Evolutionary conservation across 2,888 invertebrate species (phyloP).

Genomic region (Scaptomyza tumidula): DNA sequence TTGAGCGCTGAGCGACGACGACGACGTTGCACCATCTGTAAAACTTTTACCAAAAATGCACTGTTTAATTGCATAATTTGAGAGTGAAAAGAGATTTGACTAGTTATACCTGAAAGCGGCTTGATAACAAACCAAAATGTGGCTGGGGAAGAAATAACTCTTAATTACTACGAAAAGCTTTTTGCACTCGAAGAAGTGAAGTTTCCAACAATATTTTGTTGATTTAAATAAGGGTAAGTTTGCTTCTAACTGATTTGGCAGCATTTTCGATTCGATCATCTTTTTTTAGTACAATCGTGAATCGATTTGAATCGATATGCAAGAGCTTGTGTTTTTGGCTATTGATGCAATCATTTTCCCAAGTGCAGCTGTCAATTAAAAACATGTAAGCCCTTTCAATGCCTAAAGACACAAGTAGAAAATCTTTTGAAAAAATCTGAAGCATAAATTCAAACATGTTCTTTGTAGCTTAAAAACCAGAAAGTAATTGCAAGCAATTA

Average conservation of each 20-base stretch:
- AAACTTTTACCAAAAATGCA: conserved; percentile 67
- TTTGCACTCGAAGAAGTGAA: not conserved
- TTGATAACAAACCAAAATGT: conserved; percentile 18
- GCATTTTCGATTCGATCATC: too few relatives aligned
- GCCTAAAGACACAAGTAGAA: not conserved
- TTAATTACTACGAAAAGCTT: conserved; percentile 9
- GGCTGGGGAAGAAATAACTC: conserved; percentile 1
- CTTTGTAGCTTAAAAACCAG: not conserved
- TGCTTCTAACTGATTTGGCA: too few relatives aligned
- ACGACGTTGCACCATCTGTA: conserved; percentile 19
- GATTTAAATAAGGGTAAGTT: too few relatives aligned
- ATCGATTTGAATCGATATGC: too few relatives aligned
- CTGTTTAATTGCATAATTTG: conserved; percentile 80
- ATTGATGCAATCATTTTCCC: too few relatives aligned
- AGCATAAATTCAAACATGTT: not conserved
- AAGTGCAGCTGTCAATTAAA: not conserved
- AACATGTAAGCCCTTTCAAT: not conserved
- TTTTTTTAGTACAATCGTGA: too few relatives aligned
- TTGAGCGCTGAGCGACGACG: conserved; percentile 29
- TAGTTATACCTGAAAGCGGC: conserved; percentile 63
- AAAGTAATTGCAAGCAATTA: conserved; percentile 3
- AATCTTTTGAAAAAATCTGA: not conserved
- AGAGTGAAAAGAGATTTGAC: conserved; percentile 61
- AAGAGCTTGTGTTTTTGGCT: too few relatives aligned
- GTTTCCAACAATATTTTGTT: not conserved